Conservation (phyloP, 2,113 vertebrate genomes). For the Marcusenius ussheri region DNA sequence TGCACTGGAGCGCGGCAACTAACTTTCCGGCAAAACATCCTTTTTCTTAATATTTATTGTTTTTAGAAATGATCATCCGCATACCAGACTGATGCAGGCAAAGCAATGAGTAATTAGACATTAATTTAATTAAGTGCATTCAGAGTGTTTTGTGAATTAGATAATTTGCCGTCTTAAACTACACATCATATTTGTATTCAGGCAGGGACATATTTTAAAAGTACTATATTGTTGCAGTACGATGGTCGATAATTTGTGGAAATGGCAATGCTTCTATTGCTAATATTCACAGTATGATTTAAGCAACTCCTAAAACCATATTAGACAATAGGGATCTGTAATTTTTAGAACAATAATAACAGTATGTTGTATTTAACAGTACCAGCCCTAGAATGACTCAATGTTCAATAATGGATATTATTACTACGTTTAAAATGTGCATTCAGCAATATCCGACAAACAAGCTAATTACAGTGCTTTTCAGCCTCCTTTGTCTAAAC, state of each 20-base stretch:
- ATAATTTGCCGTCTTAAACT: neutral
- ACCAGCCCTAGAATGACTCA: neutral
- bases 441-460: neutral
- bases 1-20: neutral
- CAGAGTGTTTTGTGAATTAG: neutral
- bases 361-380: neutral
- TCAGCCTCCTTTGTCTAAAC: conserved; percentile 38
- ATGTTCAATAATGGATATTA: neutral
- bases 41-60: conserved; percentile 6
- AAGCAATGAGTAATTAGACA: neutral
- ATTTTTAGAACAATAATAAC: neutral
- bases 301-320: neutral
- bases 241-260: neutral
- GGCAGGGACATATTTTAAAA: neutral
- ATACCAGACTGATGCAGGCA: neutral
- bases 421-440: neutral
- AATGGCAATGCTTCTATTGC: neutral
- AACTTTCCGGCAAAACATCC: conserved; percentile 23
- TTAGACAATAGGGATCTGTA: neutral
- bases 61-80: neutral
- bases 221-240: neutral
- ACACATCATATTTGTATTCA: neutral
- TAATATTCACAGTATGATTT: neutral
- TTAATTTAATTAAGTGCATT: neutral
- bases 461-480: conserved; percentile 11